Percentiles rank a stretch among this genome's conserved stretches.
Conservation (phyloP, 1,140 invertebrate species). For the Dendroctonus valens region DNA sequence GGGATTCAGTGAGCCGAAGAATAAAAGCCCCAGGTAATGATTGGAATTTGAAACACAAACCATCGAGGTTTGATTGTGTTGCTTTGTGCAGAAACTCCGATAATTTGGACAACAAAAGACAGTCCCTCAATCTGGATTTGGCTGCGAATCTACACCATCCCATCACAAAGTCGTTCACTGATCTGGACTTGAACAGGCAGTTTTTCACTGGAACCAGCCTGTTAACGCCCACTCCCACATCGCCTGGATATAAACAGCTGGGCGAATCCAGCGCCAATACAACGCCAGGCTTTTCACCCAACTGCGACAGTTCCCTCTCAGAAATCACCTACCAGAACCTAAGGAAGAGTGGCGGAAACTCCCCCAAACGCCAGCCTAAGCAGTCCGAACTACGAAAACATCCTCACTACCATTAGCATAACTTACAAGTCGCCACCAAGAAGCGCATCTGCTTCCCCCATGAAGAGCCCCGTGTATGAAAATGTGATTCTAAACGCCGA, state of each 20-base stretch:
- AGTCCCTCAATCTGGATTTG: slow-evolving; percentile 43
- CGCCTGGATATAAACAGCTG: slow-evolving; percentile 44
- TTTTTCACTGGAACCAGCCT: slow-evolving; percentile 30
- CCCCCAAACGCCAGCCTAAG: slow-evolving; percentile 40
- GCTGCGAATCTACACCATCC: not conserved
- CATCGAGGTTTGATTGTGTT: slow-evolving; percentile 3
- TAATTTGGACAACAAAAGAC: slow-evolving; percentile 42
- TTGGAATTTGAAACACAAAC: not conserved
- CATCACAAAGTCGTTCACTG: slow-evolving; percentile 45
- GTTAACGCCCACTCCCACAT: slow-evolving; percentile 43
- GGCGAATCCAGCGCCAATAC: slow-evolving; percentile 45
- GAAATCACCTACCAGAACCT: slow-evolving; percentile 34
- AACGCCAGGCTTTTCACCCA: slow-evolving; percentile 39
- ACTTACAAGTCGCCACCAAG: slow-evolving; percentile 61
- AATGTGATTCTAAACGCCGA: slow-evolving; percentile 55
- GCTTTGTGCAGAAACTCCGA: slow-evolving; percentile 40
- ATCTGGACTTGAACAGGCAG: slow-evolving; percentile 39
- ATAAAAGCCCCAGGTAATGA: slow-evolving; percentile 43
- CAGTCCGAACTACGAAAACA: slow-evolving; percentile 50
- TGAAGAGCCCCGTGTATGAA: slow-evolving; percentile 52
- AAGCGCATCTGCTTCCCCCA: slow-evolving; percentile 35
- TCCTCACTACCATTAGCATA: slow-evolving; percentile 64
- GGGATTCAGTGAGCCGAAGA: slow-evolving; percentile 41
- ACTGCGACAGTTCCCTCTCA: slow-evolving; percentile 34
- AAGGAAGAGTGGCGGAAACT: slow-evolving; percentile 10